Evolutionary conservation across 2,888 invertebrate genomes (phyloP).

Genomic region (Ormyrus thymus): DNA sequence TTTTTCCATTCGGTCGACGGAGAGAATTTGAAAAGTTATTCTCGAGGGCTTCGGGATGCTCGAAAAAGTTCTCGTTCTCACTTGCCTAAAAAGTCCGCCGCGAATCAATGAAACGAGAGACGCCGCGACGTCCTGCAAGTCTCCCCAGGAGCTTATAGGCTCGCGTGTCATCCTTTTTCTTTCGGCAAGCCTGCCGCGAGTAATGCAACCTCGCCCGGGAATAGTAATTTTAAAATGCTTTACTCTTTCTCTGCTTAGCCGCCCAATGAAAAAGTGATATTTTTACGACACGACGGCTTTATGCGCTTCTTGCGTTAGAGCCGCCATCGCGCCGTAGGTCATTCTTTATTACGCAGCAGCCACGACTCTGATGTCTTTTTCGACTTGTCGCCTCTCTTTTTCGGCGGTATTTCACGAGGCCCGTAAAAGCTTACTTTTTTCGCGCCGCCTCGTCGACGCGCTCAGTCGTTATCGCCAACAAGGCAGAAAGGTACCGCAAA

Average conservation of each 20-base stretch:
- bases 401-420: not conserved
- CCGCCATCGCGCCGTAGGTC: not conserved
- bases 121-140: not conserved
- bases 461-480: too few species aligned
- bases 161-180: not conserved
- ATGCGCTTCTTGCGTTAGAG: not conserved
- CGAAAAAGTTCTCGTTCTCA: slow-evolving; percentile 12
- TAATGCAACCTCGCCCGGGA: slow-evolving; percentile 2
- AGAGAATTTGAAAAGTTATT: slow-evolving; percentile 1
- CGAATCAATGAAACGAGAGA: slow-evolving; percentile 1
- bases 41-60: not conserved
- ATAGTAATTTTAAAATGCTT: slow-evolving; percentile 17
- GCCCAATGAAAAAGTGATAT: not conserved
- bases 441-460: not conserved
- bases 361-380: not conserved
- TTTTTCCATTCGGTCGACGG: not conserved
- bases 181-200: not conserved
- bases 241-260: not conserved
- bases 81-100: not conserved
- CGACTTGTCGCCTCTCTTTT: not conserved
- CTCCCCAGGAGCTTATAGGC: not conserved
- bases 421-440: not conserved
- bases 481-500: too few species aligned
- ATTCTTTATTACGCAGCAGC: not conserved
- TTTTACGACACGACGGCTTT: not conserved